Evolutionary conservation across 2,113 vertebrate genomes (phyloP).

Genomic region (Lampris megalopsis): DNA sequence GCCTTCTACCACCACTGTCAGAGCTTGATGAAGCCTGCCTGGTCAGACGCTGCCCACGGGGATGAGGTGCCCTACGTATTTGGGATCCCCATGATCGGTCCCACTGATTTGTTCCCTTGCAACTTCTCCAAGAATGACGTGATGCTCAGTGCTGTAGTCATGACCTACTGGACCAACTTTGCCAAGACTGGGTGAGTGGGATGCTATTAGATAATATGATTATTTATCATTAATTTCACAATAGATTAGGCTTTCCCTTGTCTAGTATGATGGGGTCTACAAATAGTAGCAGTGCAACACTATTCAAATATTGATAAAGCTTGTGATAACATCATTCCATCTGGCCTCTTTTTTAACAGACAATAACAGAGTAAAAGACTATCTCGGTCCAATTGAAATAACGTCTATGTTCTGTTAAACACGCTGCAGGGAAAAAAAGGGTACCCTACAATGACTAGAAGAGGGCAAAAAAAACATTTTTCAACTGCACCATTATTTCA

Average conservation of each 20-base stretch:
- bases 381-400: constrained; percentile 40
- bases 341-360: constrained; percentile 25
- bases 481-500: constrained; percentile 54
- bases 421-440: constrained; percentile 17
- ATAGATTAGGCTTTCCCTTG: constrained; percentile 4
- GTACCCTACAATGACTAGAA: constrained; percentile 48
- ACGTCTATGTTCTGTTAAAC: constrained; percentile 31
- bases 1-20: constrained; percentile 99
- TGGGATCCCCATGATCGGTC: constrained; percentile 97
- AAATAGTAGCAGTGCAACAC: constrained; percentile 11
- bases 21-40: constrained; percentile 98
- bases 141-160: constrained; percentile 98
- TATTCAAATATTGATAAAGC: constrained; percentile 37
- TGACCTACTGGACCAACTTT: constrained; percentile 99
- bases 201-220: neutral
- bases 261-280: neutral
- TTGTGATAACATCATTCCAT: constrained; percentile 26
- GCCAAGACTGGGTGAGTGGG: constrained; percentile 97
- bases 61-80: constrained; percentile 99
- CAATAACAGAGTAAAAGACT: constrained; percentile 24
- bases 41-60: constrained; percentile 97
- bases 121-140: constrained; percentile 99
- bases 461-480: constrained; percentile 61
- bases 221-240: neutral
- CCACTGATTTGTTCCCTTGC: constrained; percentile 97